phyloP scores from a whole-genome alignment of 1,140 invertebrate species.

The Hyles euphorbiae region DNA sequence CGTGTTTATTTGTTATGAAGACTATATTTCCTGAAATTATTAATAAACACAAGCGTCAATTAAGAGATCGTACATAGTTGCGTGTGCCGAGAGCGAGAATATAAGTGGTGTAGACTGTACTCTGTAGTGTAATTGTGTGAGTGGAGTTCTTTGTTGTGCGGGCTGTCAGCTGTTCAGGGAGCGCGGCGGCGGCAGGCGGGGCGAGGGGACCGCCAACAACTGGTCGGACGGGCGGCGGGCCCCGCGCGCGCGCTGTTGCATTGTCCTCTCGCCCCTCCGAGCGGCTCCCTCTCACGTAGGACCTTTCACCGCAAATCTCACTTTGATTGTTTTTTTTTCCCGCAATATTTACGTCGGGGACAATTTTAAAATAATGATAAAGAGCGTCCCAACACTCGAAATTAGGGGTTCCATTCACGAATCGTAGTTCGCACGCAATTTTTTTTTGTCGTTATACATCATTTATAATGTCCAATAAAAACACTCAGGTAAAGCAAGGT shows the following conservation, averaged over 20 bases:
- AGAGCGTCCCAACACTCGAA: too few species aligned
- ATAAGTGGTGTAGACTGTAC: conserved; percentile 19
- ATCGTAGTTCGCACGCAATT: conserved; percentile 7
- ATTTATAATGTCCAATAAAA: conserved; percentile 14
- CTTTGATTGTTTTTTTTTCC: conserved; percentile 9
- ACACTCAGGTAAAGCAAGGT: conserved; percentile 8
- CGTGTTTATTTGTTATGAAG: too few species aligned
- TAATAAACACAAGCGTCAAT: too few species aligned
- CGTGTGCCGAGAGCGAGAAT: not conserved
- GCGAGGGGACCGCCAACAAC: conserved; percentile 17
- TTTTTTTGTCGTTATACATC: conserved; percentile 6
- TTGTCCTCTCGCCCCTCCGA: conserved; percentile 1
- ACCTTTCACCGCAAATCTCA: conserved; percentile 13
- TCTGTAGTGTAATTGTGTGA: conserved; percentile 27
- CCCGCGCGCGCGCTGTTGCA: conserved; percentile 25
- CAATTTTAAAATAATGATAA: too few species aligned
- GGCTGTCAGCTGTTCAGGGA: conserved; percentile 55
- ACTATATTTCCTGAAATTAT: too few species aligned
- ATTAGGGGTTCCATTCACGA: too few species aligned
- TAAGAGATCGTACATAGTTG: too few species aligned
- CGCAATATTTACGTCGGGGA: conserved; percentile 3
- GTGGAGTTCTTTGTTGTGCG: conserved; percentile 57
- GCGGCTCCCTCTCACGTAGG: not conserved
- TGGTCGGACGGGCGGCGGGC: conserved; percentile 44
- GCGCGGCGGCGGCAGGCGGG: conserved; percentile 14